Evolutionary conservation across 2,113 vertebrate genomes (phyloP).

Genomic region (Pteropus alecto): DNA sequence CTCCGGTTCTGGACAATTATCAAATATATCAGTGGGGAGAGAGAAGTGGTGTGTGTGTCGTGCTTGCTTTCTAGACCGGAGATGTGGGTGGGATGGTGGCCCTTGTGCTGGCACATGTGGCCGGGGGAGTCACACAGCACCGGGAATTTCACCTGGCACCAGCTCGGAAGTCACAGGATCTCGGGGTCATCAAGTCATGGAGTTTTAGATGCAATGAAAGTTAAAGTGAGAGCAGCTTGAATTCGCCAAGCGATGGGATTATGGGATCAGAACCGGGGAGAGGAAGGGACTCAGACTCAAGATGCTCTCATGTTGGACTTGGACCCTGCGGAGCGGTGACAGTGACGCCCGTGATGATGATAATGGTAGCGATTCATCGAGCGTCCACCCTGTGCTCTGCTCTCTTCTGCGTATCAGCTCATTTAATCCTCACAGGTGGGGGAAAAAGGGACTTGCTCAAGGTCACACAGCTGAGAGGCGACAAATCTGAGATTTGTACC

Average conservation of each 20-base stretch:
- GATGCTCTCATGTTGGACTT: not conserved
- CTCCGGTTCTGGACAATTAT: conserved; percentile 73
- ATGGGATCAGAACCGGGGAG: not conserved
- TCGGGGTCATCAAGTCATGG: conserved; percentile 83
- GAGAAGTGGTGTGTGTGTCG: not conserved
- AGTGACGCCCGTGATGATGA: fast-evolving
- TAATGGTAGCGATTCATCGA: fast-evolving
- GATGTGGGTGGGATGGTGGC: not conserved
- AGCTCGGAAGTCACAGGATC: conserved; percentile 88
- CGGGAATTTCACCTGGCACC: conserved; percentile 87
- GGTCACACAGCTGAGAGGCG: not conserved
- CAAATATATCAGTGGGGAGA: conserved; percentile 76
- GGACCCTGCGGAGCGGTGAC: not conserved
- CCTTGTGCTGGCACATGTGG: fast-evolving
- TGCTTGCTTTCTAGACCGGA: not conserved
- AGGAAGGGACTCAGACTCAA: not conserved
- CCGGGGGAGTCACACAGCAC: conserved; percentile 65
- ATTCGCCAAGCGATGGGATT: not conserved
- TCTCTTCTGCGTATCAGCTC: not conserved
- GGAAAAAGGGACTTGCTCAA: not conserved
- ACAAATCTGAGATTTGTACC: not conserved
- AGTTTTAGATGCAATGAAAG: conserved; percentile 85
- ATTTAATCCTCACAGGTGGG: not conserved
- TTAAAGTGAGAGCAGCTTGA: conserved; percentile 84
- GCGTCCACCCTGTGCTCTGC: not conserved